Base-by-base conservation (phyloP, 2,797 vertebrate genomes). In the Lates japonicus region DNA sequence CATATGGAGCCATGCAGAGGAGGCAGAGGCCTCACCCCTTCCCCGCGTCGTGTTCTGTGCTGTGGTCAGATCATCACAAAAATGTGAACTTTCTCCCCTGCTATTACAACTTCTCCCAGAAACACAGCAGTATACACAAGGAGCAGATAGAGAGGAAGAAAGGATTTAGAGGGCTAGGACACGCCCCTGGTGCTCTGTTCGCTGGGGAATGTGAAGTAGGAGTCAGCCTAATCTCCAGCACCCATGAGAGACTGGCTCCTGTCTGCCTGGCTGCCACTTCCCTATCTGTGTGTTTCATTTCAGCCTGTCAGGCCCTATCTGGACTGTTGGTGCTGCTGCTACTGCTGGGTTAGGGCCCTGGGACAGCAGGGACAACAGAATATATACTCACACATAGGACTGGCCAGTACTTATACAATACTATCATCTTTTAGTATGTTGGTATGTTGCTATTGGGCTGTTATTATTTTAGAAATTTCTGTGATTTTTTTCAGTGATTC, bases 261-360 rank as follows among this genome's bases (percentile, higher is more conserved):
- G 95, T 96, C 96, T 97, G 96, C 95, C 96, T 94, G 95, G 90
- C 96, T 94, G 94, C 95, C 94, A 94, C 93, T 92, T 95, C 94
- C 93, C 94, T 96, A 97, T 96, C 95, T 96, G 96, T 93, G 95
- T 95, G 95, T 96, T 96, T 97, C 96, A 95, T 97, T 96, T 96
- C 95, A 95, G 94, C 94, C 96, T 97, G 96, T 97, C 96, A 96
- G 92, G 88, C 91, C 80, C 93, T 95, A 96, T 96, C 97, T 96
- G 93, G 93, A 87, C 89, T 84, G 66, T 92, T 94, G 91, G 92
- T 74, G 91, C 83, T 74, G 79, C 70, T 71, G 70, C 83, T 75
- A 37, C 84, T 72, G 79, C 78, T 29, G 67, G 70, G 46, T 52
- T 64, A 62, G 73, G 76, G 65, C 69, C 14, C 68, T 71, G 63